Evolutionary conservation across 1,140 invertebrate species (phyloP), one percentile per base, ranked within the genome.

Genomic region (Ephestia elutella): DNA sequence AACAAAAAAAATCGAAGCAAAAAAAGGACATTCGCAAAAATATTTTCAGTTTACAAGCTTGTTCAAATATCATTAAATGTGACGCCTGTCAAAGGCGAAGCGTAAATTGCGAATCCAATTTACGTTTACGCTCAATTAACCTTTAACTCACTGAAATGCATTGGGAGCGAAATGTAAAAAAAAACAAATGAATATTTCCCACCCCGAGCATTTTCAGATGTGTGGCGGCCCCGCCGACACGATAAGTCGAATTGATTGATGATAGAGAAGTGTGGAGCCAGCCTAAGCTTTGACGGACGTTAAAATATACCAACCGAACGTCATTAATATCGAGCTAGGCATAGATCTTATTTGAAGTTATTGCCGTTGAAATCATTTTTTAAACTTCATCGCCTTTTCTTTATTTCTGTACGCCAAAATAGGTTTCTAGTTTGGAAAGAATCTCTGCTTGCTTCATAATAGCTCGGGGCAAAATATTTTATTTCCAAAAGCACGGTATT

Each of bases 211-310:
- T 44, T 44, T 53, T 50, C 21, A 28, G 50, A 60, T 56, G 62
- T 57, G 60, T 60, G 57, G 48, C 62, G 57, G 49, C 54, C 32
- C 5, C 18, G 57, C 17, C 63, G 65, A 67, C 67, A 57, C 61
- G 70, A 70, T 77, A 77, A 77, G 70, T 73, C 71, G 62, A 57
- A 65, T 67, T 77, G 75, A 77, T 74, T 71, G 75, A 77, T 74
- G 63, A 68, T 63, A 58, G 60, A 58, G 62, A 66, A 62, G 66
- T 62, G 62, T 59, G 54, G 60, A 57, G 66, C 65, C 35, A 49
- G 57, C 56, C 58, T 71, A 59, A 70, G 65, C 59, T 49, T 44
- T 68, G 65, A 66, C 60, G 60, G 65, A 69, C 70, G 59, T 65
- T 64, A 60, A 63, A 67, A 65, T 61, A 63, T 54, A 48, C 9